phyloP scores from a whole-genome alignment of 2,113 vertebrate genomes.

The Zosterops pallidus region DNA sequence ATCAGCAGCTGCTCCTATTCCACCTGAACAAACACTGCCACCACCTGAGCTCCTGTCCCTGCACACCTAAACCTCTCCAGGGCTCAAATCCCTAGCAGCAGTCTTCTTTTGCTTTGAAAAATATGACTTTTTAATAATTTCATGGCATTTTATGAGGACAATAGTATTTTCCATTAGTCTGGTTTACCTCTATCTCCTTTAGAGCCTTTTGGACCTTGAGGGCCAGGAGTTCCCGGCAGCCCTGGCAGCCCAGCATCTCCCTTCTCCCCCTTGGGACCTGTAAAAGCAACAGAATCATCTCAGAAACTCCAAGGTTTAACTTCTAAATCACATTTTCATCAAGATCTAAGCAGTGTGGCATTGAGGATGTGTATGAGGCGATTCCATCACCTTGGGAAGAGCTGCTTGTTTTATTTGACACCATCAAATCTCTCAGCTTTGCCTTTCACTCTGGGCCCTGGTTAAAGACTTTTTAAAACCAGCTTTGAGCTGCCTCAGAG shows the following conservation, averaged over 20 bases:
- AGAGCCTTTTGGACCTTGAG: slow-evolving; percentile 75
- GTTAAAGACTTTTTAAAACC: background rate
- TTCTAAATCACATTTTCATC: background rate
- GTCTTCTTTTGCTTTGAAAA: background rate
- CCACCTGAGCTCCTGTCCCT: background rate
- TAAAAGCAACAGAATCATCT: background rate
- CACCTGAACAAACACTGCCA: background rate
- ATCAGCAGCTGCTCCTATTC: background rate
- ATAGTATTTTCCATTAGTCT: background rate
- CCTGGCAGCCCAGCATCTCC: slow-evolving; percentile 83
- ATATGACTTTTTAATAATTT: background rate
- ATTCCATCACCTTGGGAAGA: background rate
- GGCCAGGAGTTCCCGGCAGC: slow-evolving; percentile 73
- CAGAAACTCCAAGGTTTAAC: background rate
- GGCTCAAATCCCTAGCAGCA: background rate
- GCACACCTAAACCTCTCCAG: background rate
- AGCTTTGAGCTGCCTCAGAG: background rate
- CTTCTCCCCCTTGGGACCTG: slow-evolving; percentile 83
- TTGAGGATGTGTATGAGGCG: rapidly evolving
- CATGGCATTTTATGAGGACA: background rate
- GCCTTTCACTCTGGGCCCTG: background rate
- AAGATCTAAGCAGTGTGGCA: background rate
- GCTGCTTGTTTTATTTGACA: background rate
- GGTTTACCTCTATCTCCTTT: slow-evolving; percentile 87
- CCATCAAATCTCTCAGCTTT: background rate